A percentile compares a stretch with the other conserved stretches of the same genome.
phyloP scores from a whole-genome alignment of 2,888 invertebrate genomes.

The Tetanocera ferruginea region DNA sequence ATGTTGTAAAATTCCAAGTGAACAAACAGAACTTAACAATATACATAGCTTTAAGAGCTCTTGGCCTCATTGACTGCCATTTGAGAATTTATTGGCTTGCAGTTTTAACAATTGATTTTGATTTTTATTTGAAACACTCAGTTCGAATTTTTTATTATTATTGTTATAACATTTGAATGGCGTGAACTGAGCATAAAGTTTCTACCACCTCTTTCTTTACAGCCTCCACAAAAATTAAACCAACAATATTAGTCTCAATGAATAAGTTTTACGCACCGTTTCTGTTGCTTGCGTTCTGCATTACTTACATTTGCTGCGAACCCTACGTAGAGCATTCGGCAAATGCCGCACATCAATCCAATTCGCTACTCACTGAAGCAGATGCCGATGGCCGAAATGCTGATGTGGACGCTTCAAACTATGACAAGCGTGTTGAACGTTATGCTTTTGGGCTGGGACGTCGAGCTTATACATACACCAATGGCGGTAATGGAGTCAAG shows the following conservation, averaged over 20 bases:
- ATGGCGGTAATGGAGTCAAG: conserved; percentile 66
- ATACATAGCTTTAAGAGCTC: too few relatives aligned
- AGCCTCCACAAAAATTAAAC: conserved; percentile 14
- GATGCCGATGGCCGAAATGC: conserved; percentile 51
- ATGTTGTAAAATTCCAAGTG: too few relatives aligned
- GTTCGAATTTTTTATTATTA: too few relatives aligned
- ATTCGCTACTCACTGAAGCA: conserved; percentile 46
- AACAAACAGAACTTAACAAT: too few relatives aligned
- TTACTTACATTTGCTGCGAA: conserved; percentile 59
- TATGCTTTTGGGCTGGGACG: conserved; percentile 82
- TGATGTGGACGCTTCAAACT: conserved; percentile 48
- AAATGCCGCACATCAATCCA: conserved; percentile 43
- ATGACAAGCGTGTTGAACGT: conserved; percentile 74
- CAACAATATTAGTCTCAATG: conserved; percentile 46
- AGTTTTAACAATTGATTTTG: too few relatives aligned
- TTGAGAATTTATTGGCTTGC: too few relatives aligned
- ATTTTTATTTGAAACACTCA: too few relatives aligned
- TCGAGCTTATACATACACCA: conserved; percentile 71
- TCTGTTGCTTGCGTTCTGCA: conserved; percentile 57
- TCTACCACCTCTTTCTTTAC: not conserved
- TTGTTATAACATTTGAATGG: too few relatives aligned
- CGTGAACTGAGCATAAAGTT: too few relatives aligned
- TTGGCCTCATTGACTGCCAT: too few relatives aligned
- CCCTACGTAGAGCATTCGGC: conserved; percentile 49
- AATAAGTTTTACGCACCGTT: conserved; percentile 51